A percentile compares a stretch with the other conserved stretches of the same genome.
Conservation (phyloP, 2,113 vertebrate genomes). For the Chamaetylas fuelleborni region DNA sequence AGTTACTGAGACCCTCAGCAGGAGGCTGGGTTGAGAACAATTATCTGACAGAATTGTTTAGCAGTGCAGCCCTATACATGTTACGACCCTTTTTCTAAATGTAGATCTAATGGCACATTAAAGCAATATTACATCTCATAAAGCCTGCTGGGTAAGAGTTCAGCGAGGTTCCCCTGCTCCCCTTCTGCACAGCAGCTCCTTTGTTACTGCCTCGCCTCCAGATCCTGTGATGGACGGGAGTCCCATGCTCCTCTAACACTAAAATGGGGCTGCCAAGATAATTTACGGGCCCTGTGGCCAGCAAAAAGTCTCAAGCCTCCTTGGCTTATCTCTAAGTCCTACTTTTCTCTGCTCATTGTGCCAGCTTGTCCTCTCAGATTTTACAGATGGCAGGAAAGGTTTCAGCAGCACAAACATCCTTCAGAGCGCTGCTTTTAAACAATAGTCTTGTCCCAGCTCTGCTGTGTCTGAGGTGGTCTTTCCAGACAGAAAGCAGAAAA, state of each 20-base stretch:
- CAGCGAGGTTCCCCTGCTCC: background rate
- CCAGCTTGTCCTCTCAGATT: background rate
- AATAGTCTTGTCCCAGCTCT: background rate
- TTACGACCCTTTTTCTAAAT: constrained; percentile 11
- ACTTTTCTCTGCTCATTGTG: background rate
- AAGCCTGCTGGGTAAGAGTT: constrained; percentile 42
- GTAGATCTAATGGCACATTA: constrained; percentile 19
- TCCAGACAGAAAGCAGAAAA: background rate
- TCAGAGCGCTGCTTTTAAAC: background rate
- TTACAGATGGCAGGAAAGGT: background rate
- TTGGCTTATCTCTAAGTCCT: background rate
- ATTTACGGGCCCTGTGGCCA: background rate
- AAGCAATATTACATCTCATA: constrained; percentile 4
- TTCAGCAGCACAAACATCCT: background rate
- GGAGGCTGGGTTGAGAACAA: constrained; percentile 31
- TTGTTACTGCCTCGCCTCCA: constrained; percentile 15
- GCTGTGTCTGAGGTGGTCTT: background rate
- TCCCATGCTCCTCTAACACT: background rate
- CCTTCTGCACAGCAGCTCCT: constrained; percentile 36
- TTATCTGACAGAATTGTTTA: constrained; percentile 1
- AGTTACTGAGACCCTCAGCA: constrained; percentile 5
- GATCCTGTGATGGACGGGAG: background rate
- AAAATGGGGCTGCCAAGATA: background rate
- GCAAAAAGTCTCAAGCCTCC: background rate
- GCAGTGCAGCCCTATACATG: background rate